A percentile compares a stretch with the other conserved stretches of the same genome.
These are phyloP conservation scores for Abrostola tripartita DNA, from an alignment of 2,888 invertebrate species.

Conservation along the genomic window DNA sequence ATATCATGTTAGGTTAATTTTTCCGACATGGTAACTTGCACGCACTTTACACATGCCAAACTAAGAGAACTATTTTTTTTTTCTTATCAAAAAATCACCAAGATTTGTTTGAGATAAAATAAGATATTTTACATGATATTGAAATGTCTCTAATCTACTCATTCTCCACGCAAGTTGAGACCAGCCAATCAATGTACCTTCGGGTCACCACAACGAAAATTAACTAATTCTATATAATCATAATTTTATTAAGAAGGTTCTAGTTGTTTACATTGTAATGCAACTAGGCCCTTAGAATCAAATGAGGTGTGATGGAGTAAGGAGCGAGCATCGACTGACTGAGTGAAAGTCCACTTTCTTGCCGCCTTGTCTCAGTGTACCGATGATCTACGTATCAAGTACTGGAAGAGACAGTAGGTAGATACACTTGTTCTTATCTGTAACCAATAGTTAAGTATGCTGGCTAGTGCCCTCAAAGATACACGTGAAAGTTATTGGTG, in stretches of 20 bases:
- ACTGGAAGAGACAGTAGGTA: slow-evolving; percentile 69
- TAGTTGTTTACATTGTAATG: slow-evolving; percentile 62
- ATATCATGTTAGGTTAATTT: too few relatives aligned
- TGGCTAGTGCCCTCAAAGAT: slow-evolving; percentile 5
- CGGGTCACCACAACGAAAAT: not conserved
- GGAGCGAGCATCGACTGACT: slow-evolving; percentile 81
- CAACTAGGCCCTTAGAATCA: slow-evolving; percentile 73
- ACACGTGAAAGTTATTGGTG: too few relatives aligned
- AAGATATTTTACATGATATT: not conserved
- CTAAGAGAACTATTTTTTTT: too few relatives aligned
- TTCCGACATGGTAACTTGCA: too few relatives aligned
- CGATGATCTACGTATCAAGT: slow-evolving; percentile 62
- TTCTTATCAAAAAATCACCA: too few relatives aligned
- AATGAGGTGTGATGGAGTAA: slow-evolving; percentile 85
- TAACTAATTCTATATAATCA: slow-evolving; percentile 2
- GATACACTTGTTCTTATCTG: slow-evolving; percentile 7
- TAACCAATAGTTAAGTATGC: slow-evolving; percentile 13
- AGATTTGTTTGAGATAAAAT: too few relatives aligned
- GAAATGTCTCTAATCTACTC: not conserved
- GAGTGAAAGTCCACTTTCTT: slow-evolving; percentile 87
- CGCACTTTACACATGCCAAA: too few relatives aligned
- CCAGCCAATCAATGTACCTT: not conserved
- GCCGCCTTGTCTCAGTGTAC: slow-evolving; percentile 72
- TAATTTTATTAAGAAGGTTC: slow-evolving; percentile 10
- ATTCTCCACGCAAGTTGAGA: not conserved